Conservation (phyloP, 1,140 invertebrate species). For the Trichonephila clavipes region DNA sequence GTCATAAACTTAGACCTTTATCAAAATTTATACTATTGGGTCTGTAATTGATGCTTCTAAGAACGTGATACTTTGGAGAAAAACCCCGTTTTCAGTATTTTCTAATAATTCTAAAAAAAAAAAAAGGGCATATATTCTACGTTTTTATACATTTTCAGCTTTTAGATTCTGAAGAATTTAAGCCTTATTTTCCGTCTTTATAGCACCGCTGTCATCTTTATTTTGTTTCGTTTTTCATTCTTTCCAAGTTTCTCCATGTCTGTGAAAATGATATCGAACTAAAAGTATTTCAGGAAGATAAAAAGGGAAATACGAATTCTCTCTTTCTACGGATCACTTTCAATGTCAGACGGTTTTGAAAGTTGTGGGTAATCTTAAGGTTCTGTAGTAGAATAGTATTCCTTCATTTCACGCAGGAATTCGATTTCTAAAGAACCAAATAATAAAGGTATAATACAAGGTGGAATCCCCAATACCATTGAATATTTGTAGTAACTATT, state of each 20-base stretch:
- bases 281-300: background rate
- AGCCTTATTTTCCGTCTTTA: background rate
- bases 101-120: background rate
- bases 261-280: slow-evolving; percentile 5
- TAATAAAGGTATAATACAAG: background rate
- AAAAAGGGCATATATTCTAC: background rate
- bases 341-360: background rate
- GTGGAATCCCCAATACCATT: background rate
- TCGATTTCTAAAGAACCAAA: background rate
- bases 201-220: background rate
- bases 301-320: background rate
- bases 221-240: background rate
- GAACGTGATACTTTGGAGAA: background rate
- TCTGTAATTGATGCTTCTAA: background rate
- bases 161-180: background rate
- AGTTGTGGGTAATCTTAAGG: background rate
- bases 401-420: background rate
- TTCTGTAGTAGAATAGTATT: background rate
- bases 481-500: no score
- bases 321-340: background rate
- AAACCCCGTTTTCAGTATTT: background rate
- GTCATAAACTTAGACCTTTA: no score
- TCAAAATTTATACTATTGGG: no score
- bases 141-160: background rate
- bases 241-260: background rate